Evolutionary conservation across 2,797 vertebrate genomes (phyloP), one percentile per base, ranked within the genome.

Genomic region (Aphelocoma californica): DNA sequence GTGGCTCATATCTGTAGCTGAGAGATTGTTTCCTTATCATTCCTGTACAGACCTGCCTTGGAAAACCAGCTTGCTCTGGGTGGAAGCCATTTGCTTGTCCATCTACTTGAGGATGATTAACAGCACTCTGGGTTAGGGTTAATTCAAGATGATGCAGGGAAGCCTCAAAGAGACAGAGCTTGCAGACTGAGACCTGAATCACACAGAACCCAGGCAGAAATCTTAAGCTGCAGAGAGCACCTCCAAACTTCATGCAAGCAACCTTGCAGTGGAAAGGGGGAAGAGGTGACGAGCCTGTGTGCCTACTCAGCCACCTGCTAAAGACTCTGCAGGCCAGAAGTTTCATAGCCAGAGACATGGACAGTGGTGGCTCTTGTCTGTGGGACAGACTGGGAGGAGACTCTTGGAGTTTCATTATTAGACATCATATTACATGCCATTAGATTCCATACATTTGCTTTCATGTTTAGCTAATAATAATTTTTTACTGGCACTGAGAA

Each of bases 21-120:
- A 85, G 92, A 93, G 66, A 62, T 85, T 87, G 34, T 48, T 92
- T 90, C 10, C 65, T 93, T 96, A 92, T 92, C 73, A 1, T 92
- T 89, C 50, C 40, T 14, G 6, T 60, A 80, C 81, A 94, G 81
- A 74, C 64, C 61, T 94, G 67, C 53, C 53, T 74, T 73, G 26
- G 48, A 91, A 96, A 95, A 87, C 12, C 1, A 2, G 32, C 45
- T 91, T 91, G 54, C 58, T 82, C 57, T 38, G 21, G 24, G 17
- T 92, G 38, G 57, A 89, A 91, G 74, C 65, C 75, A 38, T 87
- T 91, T 95, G 23, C 72, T 93, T 91, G 71, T 83, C 65, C 61
- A 70, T 83, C 32, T 79, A 54, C 79, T 86, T 64, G 45, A 85
- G 47, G 36, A 78, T 71, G 60, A 81, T 90, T 93, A 95, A 92